Evolutionary conservation across 2,113 vertebrate genomes (phyloP).

Genomic region (Abramis brama): DNA sequence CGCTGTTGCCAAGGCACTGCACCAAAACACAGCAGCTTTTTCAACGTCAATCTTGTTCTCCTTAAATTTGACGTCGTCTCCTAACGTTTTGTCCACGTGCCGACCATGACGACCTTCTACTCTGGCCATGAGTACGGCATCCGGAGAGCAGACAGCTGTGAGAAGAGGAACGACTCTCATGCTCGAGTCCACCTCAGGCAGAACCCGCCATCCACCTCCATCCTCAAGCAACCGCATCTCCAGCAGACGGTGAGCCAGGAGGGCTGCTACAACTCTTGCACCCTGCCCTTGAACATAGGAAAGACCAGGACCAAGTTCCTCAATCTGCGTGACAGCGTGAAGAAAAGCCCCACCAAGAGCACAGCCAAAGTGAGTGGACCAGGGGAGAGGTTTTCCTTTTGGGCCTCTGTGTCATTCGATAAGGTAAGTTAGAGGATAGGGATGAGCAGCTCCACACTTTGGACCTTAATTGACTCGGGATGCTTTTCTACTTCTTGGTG

Average conservation of each 20-base stretch:
- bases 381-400: slow-evolving; percentile 63
- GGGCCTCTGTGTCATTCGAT: slow-evolving; percentile 69
- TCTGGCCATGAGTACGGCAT: slow-evolving; percentile 55
- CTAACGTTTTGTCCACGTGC: not conserved
- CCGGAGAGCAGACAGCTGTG: slow-evolving; percentile 50
- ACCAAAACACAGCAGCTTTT: slow-evolving; percentile 1
- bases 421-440: slow-evolving; percentile 73
- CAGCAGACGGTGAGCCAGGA: slow-evolving; percentile 30
- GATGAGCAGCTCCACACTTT: not conserved
- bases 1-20: not conserved
- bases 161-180: slow-evolving; percentile 48
- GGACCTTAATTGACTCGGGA: not conserved
- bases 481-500: not conserved
- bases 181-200: not conserved
- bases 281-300: slow-evolving; percentile 72
- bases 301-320: slow-evolving; percentile 81
- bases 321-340: slow-evolving; percentile 86
- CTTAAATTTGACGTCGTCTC: not conserved
- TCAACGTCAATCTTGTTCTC: not conserved
- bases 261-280: slow-evolving; percentile 68
- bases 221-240: slow-evolving; percentile 30
- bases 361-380: slow-evolving; percentile 74
- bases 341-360: slow-evolving; percentile 86
- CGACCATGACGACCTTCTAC: slow-evolving; percentile 65
- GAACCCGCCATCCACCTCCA: not conserved